Evolutionary conservation across 2,888 invertebrate genomes (phyloP), one percentile per base, ranked within the genome.

Genomic region (Chrysina gloriosa): DNA sequence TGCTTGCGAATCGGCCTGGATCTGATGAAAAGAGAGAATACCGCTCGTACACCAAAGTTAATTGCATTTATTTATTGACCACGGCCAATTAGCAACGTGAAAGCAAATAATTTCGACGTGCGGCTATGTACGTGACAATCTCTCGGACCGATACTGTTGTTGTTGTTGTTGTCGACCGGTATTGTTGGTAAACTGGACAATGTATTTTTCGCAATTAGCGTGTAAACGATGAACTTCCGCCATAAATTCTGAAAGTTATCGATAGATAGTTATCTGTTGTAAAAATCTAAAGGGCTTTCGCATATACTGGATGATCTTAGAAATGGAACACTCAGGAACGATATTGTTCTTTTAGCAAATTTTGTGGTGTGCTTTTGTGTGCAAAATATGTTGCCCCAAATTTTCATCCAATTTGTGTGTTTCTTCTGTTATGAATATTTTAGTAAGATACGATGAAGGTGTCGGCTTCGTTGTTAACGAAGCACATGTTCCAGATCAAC

Each of bases 1-100:
- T 23, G 45, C 23, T 19, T 7, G 29, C 31, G 16, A 25, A 27
- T 25, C 25, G 16, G 25, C 27, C 25, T 23, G n/a, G 25, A 42
- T 27, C n/a, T 39, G 42, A 42, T 58, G 58, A 27, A 23, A 27
- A 58, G 58, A 23, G 58, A 42, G 39, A 58, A 58, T 39, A 58
- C 58, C 27, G 58, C 7, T 3, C 34, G 42, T 58, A 39, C 27
- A 58, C 16, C 42, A 39, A 58, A 39, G 50, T 50, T 64, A 64
- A 64, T 64, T 64, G 64, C 50, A 50, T 52, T 64, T 64, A 50
- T 64, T 64, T 64, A 64, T 64, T 64, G 50, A 34, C 36, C 27
- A 14, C 36, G 50, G 34, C 50, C 64, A 64, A 42, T 64, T 64
- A 64, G 45, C 64, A 34, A 64, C 23, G 50, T 48, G 50, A 50